Base-by-base conservation (phyloP, 2,113 vertebrate genomes). In the Pygoscelis antarcticus region DNA sequence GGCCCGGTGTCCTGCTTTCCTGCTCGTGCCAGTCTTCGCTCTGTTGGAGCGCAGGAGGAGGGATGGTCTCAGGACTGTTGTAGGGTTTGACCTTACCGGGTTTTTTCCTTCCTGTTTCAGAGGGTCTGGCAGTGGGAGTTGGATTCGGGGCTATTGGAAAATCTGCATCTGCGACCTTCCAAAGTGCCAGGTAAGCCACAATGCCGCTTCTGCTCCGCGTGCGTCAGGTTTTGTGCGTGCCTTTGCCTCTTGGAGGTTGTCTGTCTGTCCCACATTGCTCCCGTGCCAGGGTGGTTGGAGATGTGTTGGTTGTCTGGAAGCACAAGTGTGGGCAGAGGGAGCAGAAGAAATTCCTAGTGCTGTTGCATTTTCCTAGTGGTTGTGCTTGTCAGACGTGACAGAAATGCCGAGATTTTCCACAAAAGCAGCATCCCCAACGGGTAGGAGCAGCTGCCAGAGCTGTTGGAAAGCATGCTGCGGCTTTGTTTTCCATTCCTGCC, bases 111-210 rank as follows among this genome's bases (percentile, higher is more conserved):
- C 94, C 58, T 92, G 0, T 98, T 98, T 29, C 98, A 99, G 99
- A 99, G 99, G 99, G 99, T 25, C 98, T 99, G 76, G 99, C 99
- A 13, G 99, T 99, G 18, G 99, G 99, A 11, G 99, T 99, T 52
- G 99, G 98, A 60, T 99, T 99, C 1, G 99, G 99, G 44, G 99
- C 99, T 7, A 11, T 99, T 16, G 99, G 99, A 32, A 99, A 99
- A 97, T 99, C 99, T 0, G 51, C 98, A 0, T 99, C 99, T 23
- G 99, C 99, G 3, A 99, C 99, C 2, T 99, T 99, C 71, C 99
- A 99, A 77, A 99, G 99, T 0, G 99, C 99, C 97, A 99, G 99
- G 99, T 99, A 97, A 98, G 99, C 15, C 10, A 5, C 11, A 1
- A 0, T 0, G 1, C 19, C 0, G 3, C 46, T 60, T 7, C 90